phyloP scores from a whole-genome alignment of 2,113 vertebrate genomes.

The Melospiza melodia region DNA sequence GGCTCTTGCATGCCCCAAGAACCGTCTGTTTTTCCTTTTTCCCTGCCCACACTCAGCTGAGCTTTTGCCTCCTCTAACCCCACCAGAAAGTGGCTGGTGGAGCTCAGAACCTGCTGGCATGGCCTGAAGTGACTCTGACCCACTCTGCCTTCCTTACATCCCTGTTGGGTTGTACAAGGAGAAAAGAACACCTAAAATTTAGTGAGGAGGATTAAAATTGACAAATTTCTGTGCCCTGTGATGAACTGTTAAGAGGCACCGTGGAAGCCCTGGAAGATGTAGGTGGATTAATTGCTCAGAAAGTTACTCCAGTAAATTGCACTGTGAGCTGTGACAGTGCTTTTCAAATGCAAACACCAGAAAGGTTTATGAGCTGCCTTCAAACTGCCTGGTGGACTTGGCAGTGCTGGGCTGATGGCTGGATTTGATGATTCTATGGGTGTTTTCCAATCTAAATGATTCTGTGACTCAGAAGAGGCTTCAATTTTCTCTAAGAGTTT shows the following conservation, averaged over 20 bases:
- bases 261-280: not conserved
- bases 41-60: conserved; percentile 5
- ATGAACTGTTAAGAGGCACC: not conserved
- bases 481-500: not conserved
- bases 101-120: not conserved
- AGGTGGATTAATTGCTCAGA: conserved; percentile 42
- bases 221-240: not conserved
- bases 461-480: not conserved
- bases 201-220: not conserved
- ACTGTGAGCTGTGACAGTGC: not conserved
- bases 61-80: not conserved
- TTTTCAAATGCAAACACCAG: not conserved
- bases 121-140: not conserved
- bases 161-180: fast-evolving
- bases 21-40: conserved; percentile 6
- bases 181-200: not conserved
- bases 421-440: not conserved
- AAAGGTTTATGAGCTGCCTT: not conserved
- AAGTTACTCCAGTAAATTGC: not conserved
- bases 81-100: not conserved
- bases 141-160: not conserved
- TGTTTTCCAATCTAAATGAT: not conserved
- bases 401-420: not conserved
- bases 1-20: not conserved
- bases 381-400: not conserved